phyloP scores from a whole-genome alignment of 2,888 invertebrate species.

The Nemurella pictetii region DNA sequence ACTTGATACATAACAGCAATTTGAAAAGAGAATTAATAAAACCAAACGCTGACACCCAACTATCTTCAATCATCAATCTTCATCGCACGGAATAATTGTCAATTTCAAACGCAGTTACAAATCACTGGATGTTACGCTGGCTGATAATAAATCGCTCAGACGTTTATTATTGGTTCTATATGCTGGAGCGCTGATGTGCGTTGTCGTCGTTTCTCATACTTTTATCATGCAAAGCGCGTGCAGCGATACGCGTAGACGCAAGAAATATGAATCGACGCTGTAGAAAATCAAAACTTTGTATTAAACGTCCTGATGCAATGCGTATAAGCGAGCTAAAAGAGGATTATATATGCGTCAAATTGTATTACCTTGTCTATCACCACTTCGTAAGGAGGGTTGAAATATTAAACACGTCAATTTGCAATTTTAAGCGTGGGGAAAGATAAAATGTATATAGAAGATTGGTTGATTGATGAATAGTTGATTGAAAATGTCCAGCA shows the following conservation, averaged over 20 bases:
- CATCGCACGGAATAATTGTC: neutral
- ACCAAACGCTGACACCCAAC: neutral
- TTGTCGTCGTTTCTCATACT: neutral
- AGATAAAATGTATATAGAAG: no score
- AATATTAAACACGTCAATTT: neutral
- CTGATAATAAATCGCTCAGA: neutral
- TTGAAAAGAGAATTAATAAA: neutral
- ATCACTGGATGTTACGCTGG: neutral
- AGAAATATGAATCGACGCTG: neutral
- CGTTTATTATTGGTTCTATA: neutral
- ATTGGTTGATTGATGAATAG: neutral
- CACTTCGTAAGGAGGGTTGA: neutral
- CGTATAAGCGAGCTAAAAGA: neutral
- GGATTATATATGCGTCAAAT: neutral
- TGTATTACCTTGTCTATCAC: neutral
- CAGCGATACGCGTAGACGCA: neutral
- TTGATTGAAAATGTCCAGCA: neutral
- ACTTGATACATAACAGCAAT: neutral
- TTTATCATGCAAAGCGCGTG: neutral
- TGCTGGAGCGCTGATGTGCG: neutral
- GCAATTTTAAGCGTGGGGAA: neutral
- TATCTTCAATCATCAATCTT: neutral
- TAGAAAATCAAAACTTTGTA: neutral
- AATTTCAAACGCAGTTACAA: neutral
- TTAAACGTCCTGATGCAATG: neutral